Evolutionary conservation across 2,113 vertebrate species (phyloP).

Genomic region (Callipepla californica): DNA sequence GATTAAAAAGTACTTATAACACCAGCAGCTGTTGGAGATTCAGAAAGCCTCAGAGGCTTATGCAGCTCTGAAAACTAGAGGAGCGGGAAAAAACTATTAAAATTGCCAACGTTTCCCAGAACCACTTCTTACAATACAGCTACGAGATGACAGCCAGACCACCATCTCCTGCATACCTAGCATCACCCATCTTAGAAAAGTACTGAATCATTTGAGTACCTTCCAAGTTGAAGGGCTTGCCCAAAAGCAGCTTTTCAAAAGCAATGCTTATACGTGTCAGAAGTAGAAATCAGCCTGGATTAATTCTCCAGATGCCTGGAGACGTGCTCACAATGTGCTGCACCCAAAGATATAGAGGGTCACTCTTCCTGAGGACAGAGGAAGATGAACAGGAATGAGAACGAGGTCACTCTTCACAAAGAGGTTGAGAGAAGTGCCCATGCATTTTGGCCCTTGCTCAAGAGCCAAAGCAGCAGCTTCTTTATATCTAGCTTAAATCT

Average conservation of each 20-base stretch:
- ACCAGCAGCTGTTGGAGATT: conserved; percentile 38
- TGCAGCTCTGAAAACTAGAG: conserved; percentile 5
- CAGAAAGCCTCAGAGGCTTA: conserved; percentile 39
- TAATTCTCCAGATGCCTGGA: neutral
- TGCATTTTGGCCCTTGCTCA: neutral
- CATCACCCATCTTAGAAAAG: neutral
- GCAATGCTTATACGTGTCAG: neutral
- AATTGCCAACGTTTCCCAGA: neutral
- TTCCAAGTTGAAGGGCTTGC: neutral
- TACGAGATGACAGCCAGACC: neutral
- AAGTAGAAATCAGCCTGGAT: neutral
- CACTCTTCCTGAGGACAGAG: neutral
- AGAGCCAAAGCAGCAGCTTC: neutral
- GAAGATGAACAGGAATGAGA: neutral
- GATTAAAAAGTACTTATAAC: conserved; percentile 64
- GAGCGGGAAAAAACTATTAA: neutral
- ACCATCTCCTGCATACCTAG: neutral
- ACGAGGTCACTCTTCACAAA: neutral
- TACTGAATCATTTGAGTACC: neutral
- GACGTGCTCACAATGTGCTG: accelerated
- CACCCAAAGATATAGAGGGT: neutral
- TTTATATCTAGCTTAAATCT: too few relatives aligned
- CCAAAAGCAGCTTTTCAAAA: neutral
- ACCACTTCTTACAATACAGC: neutral
- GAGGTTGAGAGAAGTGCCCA: accelerated